Evolutionary conservation across 2,113 vertebrate genomes (phyloP).

Genomic region (Bostrychus sinensis): DNA sequence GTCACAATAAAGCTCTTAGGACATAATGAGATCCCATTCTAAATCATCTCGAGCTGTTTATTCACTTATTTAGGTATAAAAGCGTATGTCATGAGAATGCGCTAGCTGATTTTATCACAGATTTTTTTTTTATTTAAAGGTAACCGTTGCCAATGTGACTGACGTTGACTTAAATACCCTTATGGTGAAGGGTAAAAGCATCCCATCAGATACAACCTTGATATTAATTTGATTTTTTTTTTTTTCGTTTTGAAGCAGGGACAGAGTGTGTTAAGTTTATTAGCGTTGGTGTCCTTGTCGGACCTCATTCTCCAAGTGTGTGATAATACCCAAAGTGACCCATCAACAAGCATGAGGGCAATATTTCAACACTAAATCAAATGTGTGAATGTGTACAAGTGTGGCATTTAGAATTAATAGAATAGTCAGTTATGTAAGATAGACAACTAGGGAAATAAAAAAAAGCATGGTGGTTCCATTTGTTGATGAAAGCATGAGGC

Average conservation of each 20-base stretch:
- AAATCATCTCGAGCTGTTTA: background rate
- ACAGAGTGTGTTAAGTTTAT: background rate
- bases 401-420: background rate
- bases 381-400: background rate
- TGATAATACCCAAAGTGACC: background rate
- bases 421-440: background rate
- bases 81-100: background rate
- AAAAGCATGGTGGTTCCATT: no score
- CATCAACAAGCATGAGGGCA: background rate
- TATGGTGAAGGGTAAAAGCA: background rate
- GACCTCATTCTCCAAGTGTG: background rate
- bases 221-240: background rate
- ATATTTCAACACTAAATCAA: background rate
- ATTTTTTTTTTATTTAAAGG: no score
- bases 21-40: constrained; percentile 16
- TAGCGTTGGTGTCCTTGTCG: background rate
- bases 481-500: no score
- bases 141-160: background rate
- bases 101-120: no score
- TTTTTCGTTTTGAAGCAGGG: background rate
- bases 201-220: background rate
- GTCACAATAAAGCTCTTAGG: constrained; percentile 29
- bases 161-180: background rate
- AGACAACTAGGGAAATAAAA: no score
- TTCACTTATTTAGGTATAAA: background rate